These are phyloP conservation scores for Electrona antarctica DNA, from an alignment of 2,113 vertebrate species.

Conservation along the genomic window DNA sequence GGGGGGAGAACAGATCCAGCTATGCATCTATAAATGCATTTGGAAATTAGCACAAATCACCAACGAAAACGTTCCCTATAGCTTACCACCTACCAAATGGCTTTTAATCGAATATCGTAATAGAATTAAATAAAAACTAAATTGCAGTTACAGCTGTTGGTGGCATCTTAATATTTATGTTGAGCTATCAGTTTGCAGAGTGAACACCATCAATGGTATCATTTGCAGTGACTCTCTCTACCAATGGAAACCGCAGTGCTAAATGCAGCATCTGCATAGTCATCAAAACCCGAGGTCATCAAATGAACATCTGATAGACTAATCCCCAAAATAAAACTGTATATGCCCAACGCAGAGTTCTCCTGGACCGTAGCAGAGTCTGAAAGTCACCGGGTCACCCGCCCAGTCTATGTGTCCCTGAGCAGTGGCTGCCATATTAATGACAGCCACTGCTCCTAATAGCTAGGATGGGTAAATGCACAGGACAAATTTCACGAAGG, in stretches of 20 bases:
- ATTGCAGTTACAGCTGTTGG: background rate
- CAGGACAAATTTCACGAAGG: too few relatives aligned
- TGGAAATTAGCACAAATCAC: background rate
- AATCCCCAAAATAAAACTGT: background rate
- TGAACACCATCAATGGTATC: background rate
- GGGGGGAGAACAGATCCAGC: background rate
- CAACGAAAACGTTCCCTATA: background rate
- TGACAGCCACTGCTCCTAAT: too few relatives aligned
- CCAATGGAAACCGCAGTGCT: background rate
- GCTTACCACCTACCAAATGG: background rate
- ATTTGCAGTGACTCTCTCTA: background rate
- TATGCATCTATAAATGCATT: background rate
- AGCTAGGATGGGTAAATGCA: too few relatives aligned
- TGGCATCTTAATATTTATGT: too few relatives aligned
- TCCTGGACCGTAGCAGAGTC: background rate
- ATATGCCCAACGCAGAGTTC: slow-evolving; percentile 8
- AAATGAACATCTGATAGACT: background rate
- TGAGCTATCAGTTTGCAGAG: background rate
- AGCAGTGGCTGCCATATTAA: too few relatives aligned
- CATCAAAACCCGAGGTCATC: slow-evolving; percentile 2
- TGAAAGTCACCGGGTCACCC: too few relatives aligned
- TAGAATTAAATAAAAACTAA: background rate
- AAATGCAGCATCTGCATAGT: background rate
- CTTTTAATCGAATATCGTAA: background rate
- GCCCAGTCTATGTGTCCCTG: too few relatives aligned